Base-by-base conservation (phyloP, 2,888 invertebrate genomes). In the Eumerus sabulonum region DNA sequence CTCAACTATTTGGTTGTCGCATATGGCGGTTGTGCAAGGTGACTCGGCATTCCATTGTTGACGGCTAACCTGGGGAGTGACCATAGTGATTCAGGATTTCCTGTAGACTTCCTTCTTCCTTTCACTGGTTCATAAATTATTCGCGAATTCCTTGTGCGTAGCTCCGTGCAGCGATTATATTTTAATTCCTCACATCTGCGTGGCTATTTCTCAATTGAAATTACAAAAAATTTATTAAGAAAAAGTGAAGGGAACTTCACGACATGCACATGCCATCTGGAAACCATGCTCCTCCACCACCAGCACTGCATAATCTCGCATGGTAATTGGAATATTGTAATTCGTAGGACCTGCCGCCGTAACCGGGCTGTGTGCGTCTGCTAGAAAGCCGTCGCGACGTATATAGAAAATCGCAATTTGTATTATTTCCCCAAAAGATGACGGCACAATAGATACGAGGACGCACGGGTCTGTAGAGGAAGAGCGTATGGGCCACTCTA, bases 331-430 rank as follows among this genome's bases (percentile, higher is more conserved):
- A 64, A 79, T 74, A 79, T 79, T 79, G 74, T 74, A 79, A 79
- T 79, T 70, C 72, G 44, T 62, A 38, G 60, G 60, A 63, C 72
- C 56, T 56, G 64, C 48, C 50, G 42, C 53, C 53, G 51, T 53
- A 60, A 35, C 57, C 64, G 2, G 18, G 51, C 13, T 18, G 18
- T 59, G 27, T 62, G 45, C 62, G 45, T 9, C 56, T 36, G 50
- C 50, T 44, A 63, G 60, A 66, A 76, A 62, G 76, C 38, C 76
- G 76, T 81, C 76, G 81, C 70, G 76, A 81, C 81, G 76, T 76
- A 81, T 81, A 81, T 76, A 76, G 81, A 74, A 70, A 81, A 76
- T 62, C 57, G 81, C 81, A 81, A 81, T 81, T 81, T 81, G 81
- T 81, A 81, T 81, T 76, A 81, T 81, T 81, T 76, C 70, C 44